Percentiles rank a stretch among this genome's conserved stretches.
phyloP scores from a whole-genome alignment of 1,140 invertebrate species.

The Bradysia coprophila region DNA sequence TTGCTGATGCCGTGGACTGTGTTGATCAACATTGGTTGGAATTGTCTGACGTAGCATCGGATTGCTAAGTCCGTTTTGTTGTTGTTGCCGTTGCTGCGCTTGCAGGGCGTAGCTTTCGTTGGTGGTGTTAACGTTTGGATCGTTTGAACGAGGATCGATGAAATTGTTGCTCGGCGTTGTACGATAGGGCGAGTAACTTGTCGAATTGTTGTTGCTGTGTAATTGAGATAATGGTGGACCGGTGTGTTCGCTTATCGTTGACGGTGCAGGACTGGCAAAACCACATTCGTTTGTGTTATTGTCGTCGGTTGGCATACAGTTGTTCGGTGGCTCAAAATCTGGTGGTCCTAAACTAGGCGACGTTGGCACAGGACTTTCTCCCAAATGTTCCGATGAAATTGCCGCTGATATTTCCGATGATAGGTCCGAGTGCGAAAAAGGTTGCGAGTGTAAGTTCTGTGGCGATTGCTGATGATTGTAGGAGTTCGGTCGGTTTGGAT shows the following conservation, averaged over 20 bases:
- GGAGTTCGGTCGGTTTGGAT: neutral
- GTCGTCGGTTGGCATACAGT: constrained; percentile 32
- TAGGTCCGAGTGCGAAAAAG: constrained; percentile 51
- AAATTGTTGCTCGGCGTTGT: neutral
- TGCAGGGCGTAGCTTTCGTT: neutral
- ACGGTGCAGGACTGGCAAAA: constrained; percentile 26
- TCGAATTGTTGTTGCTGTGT: neutral
- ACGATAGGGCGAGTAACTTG: constrained; percentile 8
- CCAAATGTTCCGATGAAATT: constrained; percentile 47
- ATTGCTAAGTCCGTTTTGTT: constrained; percentile 5
- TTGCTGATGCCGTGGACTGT: constrained; percentile 3
- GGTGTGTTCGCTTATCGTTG: constrained; percentile 17
- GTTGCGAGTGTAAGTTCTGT: constrained; percentile 21
- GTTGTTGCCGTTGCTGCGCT: constrained; percentile 20
- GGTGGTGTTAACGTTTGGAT: too few relatives aligned
- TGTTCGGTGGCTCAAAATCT: constrained; percentile 55
- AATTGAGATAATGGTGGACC: constrained; percentile 8
- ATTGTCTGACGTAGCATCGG: neutral
- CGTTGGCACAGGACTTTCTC: constrained; percentile 35
- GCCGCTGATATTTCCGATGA: constrained; percentile 59
- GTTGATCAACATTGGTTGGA: neutral
- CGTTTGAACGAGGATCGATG: neutral
- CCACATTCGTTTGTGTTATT: constrained; percentile 26
- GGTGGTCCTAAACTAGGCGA: constrained; percentile 49
- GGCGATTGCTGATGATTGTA: constrained; percentile 12